phyloP scores from a whole-genome alignment of 1,140 invertebrate genomes.

The Oedothorax gibbosus region DNA sequence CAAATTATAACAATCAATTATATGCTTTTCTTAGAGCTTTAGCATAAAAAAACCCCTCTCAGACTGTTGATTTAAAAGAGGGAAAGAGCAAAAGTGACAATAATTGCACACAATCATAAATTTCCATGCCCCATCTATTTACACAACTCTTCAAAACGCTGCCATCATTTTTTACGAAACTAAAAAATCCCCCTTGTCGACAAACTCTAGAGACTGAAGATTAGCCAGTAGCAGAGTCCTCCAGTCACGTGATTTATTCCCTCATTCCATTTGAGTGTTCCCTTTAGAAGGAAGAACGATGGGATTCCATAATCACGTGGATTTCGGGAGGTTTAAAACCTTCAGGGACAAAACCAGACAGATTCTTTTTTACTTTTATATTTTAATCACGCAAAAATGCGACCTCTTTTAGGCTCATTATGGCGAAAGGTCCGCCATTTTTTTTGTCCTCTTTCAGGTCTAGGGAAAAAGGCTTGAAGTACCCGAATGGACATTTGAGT shows the following conservation, averaged over 20 bases:
- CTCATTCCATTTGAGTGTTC: not conserved
- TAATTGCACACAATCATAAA: constrained; percentile 32
- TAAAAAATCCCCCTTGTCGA: too few species aligned
- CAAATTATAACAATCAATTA: too few species aligned
- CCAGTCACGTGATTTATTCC: constrained; percentile 41
- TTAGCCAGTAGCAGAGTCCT: not conserved
- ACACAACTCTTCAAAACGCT: constrained; percentile 26
- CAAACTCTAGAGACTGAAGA: not conserved
- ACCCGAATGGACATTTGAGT: not conserved
- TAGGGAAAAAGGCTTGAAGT: constrained; percentile 5
- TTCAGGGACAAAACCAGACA: not conserved
- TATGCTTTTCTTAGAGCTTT: too few species aligned
- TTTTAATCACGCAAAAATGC: not conserved
- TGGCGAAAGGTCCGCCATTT: not conserved
- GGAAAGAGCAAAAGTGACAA: constrained; percentile 11
- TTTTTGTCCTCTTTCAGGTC: constrained; percentile 1
- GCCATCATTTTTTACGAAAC: too few species aligned
- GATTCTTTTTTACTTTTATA: too few species aligned
- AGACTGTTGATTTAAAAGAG: not conserved
- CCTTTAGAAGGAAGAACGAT: constrained; percentile 6
- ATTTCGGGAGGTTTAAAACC: constrained; percentile 8
- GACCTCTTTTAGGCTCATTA: constrained; percentile 25
- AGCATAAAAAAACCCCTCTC: too few species aligned
- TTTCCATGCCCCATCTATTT: constrained; percentile 19
- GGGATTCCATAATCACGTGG: constrained; percentile 30